Conservation (phyloP, 2,888 invertebrate species). For the Drosophila testacea region DNA sequence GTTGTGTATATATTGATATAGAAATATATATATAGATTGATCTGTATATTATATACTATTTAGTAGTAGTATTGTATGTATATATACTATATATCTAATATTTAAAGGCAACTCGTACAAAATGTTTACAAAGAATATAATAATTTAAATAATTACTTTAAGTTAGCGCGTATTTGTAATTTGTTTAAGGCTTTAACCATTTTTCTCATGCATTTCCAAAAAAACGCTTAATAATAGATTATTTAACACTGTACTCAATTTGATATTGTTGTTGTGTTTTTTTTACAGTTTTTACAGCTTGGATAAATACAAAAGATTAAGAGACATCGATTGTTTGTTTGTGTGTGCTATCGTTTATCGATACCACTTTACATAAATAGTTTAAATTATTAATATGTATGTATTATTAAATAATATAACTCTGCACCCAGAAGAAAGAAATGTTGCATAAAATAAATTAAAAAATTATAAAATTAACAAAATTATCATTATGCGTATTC, state of each 20-base stretch:
- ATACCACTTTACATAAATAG: constrained; percentile 42
- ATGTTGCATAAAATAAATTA: constrained; percentile 43
- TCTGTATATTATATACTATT: constrained; percentile 11
- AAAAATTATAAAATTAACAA: constrained; percentile 58
- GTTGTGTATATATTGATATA: constrained; percentile 5
- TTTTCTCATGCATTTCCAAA: constrained; percentile 11
- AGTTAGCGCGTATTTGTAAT: constrained; percentile 27
- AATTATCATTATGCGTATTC: constrained; percentile 50
- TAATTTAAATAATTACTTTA: constrained; percentile 46
- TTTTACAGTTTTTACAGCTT: constrained; percentile 9
- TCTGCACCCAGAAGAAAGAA: constrained; percentile 66
- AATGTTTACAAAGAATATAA: constrained; percentile 50
- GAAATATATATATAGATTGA: constrained; percentile 4
- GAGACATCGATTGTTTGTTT: constrained; percentile 11
- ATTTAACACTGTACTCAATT: constrained; percentile 64
- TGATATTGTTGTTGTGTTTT: constrained; percentile 10
- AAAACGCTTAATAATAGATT: constrained; percentile 34
- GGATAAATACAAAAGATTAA: constrained; percentile 6
- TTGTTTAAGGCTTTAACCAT: constrained; percentile 28
- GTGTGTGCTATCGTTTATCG: constrained; percentile 16
- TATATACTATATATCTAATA: constrained; percentile 11
- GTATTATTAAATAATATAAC: constrained; percentile 50
- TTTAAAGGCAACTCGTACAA: constrained; percentile 49
- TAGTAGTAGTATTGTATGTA: constrained; percentile 10
- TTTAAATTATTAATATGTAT: constrained; percentile 47